Base-by-base conservation (phyloP, 2,888 invertebrate genomes). In the Bugula neritina region DNA sequence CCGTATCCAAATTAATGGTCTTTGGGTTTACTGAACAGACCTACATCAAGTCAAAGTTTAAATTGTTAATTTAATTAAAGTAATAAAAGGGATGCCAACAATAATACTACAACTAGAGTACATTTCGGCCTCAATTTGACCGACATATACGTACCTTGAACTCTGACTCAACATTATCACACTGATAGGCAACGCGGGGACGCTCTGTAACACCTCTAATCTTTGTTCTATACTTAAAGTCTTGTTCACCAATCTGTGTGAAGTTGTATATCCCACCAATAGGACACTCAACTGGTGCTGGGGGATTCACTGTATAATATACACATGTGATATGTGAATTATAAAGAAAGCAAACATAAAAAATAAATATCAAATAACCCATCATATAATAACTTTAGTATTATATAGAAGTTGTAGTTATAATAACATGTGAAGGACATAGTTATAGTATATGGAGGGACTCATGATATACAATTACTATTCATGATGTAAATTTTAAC, bases 231-330 rank as follows among this genome's bases (percentile, higher is more conserved):
- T 97, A 96, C 43, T 79, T 75, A 73, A 83, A 82, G 54, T 78
- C 76, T 0, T 72, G 25, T 43, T 77, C 75, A 3, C 78, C 77
- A 0, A 74, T 74, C 85, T 98, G 97, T 0, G 90, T 90, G 80
- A 98, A 98, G 83, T 91, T 92, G 82, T 94, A 98, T 84, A 97
- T 95, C 0, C 98, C 98, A 57, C 95, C 97, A 0, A 98, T 91
- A 0, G 97, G 97, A 84, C 97, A 98, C 58, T 93, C 89, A 2
- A 98, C 91, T 0, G 96, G 91, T 0, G 92, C 90, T 0, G 97
- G 97, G 1, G 84, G 84, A 74, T 84, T 79, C 77, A 83, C 82
- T 83, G 74, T 23, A 74, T 43, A 5, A 43, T n/a, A n/a, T 74
- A 72, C 72, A 75, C 25, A 74, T 72, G n/a, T n/a, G n/a, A n/a